phyloP scores from a whole-genome alignment of 2,888 invertebrate species.

The Netelia inedita region DNA sequence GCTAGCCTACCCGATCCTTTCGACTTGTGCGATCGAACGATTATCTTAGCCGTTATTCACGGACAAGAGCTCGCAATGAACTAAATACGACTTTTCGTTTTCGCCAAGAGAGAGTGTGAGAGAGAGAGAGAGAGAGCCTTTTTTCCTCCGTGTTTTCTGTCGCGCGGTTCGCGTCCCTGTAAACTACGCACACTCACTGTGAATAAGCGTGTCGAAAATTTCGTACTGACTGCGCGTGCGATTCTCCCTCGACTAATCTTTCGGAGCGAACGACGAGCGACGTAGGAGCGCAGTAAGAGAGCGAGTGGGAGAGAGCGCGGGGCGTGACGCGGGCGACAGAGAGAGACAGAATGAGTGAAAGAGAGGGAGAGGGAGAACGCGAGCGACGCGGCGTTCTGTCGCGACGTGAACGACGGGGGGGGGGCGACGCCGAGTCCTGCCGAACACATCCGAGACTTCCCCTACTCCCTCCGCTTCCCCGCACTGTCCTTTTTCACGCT shows the following conservation, averaged over 20 bases:
- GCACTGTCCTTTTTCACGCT: slow-evolving; percentile 28
- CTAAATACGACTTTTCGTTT: no score
- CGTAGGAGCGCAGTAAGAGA: not conserved
- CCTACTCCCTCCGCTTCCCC: slow-evolving; percentile 32
- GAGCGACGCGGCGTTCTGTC: not conserved
- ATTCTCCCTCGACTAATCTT: slow-evolving; percentile 11
- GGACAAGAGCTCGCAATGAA: no score
- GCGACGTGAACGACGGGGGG: not conserved
- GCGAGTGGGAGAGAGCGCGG: slow-evolving; percentile 35
- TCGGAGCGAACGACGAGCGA: not conserved
- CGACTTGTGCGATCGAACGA: no score
- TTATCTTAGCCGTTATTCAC: no score
- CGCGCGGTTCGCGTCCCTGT: slow-evolving; percentile 66
- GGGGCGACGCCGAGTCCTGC: slow-evolving; percentile 43
- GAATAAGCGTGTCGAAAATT: slow-evolving; percentile 22
- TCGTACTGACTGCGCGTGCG: slow-evolving; percentile 57
- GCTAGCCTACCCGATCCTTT: not conserved
- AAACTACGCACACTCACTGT: slow-evolving; percentile 21
- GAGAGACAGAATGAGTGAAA: not conserved
- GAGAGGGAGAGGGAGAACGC: slow-evolving; percentile 17
- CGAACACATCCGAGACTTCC: slow-evolving; percentile 37
- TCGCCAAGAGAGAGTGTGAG: no score
- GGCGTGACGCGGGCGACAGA: not conserved
- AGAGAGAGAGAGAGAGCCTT: not conserved
- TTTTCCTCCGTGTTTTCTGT: slow-evolving; percentile 38